Evolutionary conservation across 2,888 invertebrate species (phyloP), one percentile per base, ranked within the genome.

Genomic region (Odontomyia ornata): DNA sequence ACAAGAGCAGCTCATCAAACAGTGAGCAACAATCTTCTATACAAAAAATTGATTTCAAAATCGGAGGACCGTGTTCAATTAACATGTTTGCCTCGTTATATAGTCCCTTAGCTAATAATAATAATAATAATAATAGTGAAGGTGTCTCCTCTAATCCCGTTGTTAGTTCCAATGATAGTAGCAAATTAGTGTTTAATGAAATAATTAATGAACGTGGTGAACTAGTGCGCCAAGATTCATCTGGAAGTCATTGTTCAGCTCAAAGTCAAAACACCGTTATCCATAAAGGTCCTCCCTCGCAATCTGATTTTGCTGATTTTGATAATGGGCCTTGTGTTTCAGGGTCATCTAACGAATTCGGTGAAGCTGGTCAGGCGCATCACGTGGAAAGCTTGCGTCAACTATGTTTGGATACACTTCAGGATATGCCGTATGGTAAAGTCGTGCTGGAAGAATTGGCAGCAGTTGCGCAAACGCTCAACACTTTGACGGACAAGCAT

Each of bases 381-480:
- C 80, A 79, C 78, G 81, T 36, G 27, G n/a, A 87, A 69, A 87
- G 89, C 36, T 85, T 94, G 76, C 89, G 90, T 81, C 90, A 92
- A 81, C 85, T 93, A 46, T 93, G 93, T 83, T 88, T 93, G 52
- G 89, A 88, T 81, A 90, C 88, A 80, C 88, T 94, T 11, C 87
- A 91, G 21, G 88, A 90, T 5, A 88, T 93, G 83, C 93, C 93
- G 2, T 92, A 89, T 83, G 94, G 94, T 69, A 87, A 88, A 25
- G 90, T 90, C 82, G 89, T 94, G 80, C 85, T 93, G 78, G 90
- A 91, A 85, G 92, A 92, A 84, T 83, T 93, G 57, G 92, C 92
- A 30, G 88, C 88, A 52, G 91, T 92, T 13, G 91, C 92, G 11
- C 86, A 89, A 83, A 88, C 87, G 79, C 52, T 81, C 77, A 77